These are phyloP conservation scores for Takifugu flavidus DNA, from an alignment of 2,113 vertebrate species.

Conservation along the genomic window DNA sequence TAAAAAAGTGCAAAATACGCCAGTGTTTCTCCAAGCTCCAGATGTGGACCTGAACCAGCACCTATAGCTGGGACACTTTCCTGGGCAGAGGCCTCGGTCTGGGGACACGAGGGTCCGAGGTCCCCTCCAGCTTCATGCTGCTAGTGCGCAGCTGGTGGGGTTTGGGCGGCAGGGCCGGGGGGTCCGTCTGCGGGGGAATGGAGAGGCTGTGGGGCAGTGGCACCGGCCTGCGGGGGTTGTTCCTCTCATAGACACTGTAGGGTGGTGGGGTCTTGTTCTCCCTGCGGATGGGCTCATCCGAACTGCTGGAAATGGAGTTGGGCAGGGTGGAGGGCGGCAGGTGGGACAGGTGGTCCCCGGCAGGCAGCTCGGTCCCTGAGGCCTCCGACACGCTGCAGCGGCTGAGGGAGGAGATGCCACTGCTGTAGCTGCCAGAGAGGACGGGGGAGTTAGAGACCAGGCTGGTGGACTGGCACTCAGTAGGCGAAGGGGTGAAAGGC, in stretches of 20 bases:
- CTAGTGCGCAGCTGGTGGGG: conserved; percentile 83
- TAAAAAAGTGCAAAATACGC: conserved; percentile 77
- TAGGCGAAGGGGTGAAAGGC: conserved; percentile 91
- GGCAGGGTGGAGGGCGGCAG: conserved; percentile 67
- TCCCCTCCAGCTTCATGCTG: conserved; percentile 83
- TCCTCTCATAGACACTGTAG: conserved; percentile 91
- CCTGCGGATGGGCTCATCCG: conserved; percentile 85
- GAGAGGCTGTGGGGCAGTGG: conserved; percentile 94
- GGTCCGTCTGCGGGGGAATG: conserved; percentile 80
- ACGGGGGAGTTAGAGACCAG: conserved; percentile 88
- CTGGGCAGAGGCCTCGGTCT: conserved; percentile 89
- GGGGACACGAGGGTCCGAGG: conserved; percentile 79
- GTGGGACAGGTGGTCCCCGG: conserved; percentile 69
- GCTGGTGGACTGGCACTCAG: conserved; percentile 88
- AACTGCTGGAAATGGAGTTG: conserved; percentile 74
- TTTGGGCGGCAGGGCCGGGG: conserved; percentile 92
- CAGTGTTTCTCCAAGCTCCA: conserved; percentile 48
- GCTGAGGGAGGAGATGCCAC: conserved; percentile 94
- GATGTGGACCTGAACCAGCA: conserved; percentile 20
- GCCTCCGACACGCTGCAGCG: conserved; percentile 94
- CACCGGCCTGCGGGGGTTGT: conserved; percentile 84
- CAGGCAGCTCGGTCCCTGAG: conserved; percentile 85
- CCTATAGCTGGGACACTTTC: conserved; percentile 96
- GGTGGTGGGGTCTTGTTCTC: conserved; percentile 95
- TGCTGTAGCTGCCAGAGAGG: conserved; percentile 95